Evolutionary conservation across 2,888 invertebrate species (phyloP).

Genomic region (Melanotus villosus): DNA sequence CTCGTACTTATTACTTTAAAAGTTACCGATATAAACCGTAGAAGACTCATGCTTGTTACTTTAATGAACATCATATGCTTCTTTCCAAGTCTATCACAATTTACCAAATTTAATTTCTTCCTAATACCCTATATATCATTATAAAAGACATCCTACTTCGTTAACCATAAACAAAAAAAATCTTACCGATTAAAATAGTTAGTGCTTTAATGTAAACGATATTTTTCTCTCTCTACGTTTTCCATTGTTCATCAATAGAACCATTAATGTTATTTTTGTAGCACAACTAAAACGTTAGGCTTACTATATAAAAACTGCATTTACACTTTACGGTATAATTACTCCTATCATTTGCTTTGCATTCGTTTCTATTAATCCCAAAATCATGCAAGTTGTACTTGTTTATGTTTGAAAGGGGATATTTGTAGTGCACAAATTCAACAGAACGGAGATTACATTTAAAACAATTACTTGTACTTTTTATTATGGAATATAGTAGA

Average conservation of each 20-base stretch:
- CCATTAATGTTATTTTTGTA: constrained; percentile 50
- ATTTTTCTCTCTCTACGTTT: constrained; percentile 8
- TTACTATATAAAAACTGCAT: constrained; percentile 56
- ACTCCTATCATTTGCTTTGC: neutral
- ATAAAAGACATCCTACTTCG: constrained; percentile 8
- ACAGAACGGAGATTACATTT: neutral
- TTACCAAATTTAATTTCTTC: constrained; percentile 27
- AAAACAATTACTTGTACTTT: constrained; percentile 45
- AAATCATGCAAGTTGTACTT: constrained; percentile 43
- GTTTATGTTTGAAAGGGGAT: constrained; percentile 16
- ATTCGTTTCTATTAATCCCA: constrained; percentile 40
- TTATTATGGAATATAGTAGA: constrained; percentile 38
- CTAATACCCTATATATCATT: constrained; percentile 21
- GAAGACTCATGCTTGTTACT: constrained; percentile 53
- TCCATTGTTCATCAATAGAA: constrained; percentile 21
- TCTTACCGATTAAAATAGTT: constrained; percentile 26
- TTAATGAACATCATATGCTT: constrained; percentile 46
- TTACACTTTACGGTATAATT: constrained; percentile 41
- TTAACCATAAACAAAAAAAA: constrained; percentile 22
- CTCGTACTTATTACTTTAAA: no score
- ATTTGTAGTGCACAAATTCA: neutral
- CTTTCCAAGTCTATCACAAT: constrained; percentile 30
- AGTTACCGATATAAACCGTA: no score
- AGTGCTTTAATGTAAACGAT: constrained; percentile 12
- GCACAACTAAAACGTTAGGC: constrained; percentile 62